phyloP scores from a whole-genome alignment of 2,113 vertebrate genomes.

The Promerops cafer region DNA sequence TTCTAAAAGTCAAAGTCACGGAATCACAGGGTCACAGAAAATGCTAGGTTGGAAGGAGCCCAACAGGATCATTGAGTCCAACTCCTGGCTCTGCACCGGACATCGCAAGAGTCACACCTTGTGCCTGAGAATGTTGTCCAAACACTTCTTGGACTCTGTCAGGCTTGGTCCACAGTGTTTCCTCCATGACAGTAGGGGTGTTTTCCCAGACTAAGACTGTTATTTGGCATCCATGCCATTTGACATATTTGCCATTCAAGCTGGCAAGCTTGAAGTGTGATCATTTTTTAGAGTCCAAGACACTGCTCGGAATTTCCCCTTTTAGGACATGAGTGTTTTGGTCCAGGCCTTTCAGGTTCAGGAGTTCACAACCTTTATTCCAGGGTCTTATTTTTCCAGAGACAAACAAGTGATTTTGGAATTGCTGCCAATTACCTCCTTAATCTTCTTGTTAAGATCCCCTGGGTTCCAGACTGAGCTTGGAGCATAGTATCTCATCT shows the following conservation, averaged over 20 bases:
- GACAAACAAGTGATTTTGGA: not conserved
- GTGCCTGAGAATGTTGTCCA: not conserved
- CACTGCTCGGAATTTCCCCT: not conserved
- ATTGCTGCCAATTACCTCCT: not conserved
- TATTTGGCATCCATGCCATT: not conserved
- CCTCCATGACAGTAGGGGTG: not conserved
- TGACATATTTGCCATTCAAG: not conserved
- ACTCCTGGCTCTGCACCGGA: no score
- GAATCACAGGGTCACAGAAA: not conserved
- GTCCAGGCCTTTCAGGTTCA: not conserved
- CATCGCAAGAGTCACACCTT: not conserved
- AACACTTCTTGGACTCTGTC: not conserved
- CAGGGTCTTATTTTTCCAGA: not conserved
- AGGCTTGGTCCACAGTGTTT: not conserved
- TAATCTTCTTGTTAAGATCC: not conserved
- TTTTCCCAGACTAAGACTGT: not conserved
- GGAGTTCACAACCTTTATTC: not conserved
- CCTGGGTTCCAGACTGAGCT: not conserved
- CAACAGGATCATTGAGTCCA: not conserved
- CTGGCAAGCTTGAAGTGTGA: not conserved
- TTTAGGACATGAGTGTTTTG: not conserved
- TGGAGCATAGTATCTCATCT: not conserved
- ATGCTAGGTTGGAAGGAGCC: not conserved
- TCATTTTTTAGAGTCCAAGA: not conserved
- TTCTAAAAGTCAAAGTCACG: not conserved